Evolutionary conservation across 2,797 vertebrate species (phyloP).

Genomic region (Phalloptychus januarius): DNA sequence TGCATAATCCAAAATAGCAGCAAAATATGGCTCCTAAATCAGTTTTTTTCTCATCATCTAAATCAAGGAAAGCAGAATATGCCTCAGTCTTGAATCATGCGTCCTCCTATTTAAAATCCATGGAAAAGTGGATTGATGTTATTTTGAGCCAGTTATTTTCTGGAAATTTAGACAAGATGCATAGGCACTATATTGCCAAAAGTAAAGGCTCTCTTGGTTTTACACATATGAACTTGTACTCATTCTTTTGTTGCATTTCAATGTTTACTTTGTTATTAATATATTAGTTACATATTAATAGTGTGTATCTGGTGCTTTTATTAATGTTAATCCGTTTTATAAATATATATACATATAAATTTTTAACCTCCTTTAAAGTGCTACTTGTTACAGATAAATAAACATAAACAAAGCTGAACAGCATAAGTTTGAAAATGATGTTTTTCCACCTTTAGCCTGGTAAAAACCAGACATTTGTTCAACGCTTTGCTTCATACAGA

Average conservation of each 20-base stretch:
- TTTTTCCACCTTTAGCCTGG: no score
- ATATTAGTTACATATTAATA: background rate
- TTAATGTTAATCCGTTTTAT: background rate
- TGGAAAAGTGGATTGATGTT: background rate
- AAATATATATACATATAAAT: no score
- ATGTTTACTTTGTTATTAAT: background rate
- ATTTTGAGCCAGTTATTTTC: background rate
- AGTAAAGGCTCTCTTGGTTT: background rate
- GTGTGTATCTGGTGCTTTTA: background rate
- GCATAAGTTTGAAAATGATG: no score
- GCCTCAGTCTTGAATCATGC: background rate
- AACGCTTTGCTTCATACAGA: no score
- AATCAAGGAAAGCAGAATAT: conserved; percentile 2
- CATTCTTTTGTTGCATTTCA: background rate
- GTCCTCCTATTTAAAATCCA: background rate
- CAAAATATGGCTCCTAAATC: conserved; percentile 22
- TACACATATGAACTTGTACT: background rate
- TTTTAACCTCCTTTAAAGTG: no score
- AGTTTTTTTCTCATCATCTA: conserved; percentile 16
- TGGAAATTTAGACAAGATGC: background rate
- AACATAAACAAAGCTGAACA: no score
- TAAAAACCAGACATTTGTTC: no score
- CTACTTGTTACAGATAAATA: no score
- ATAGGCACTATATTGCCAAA: background rate
- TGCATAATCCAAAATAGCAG: conserved; percentile 34